Evolutionary conservation across 2,888 invertebrate genomes (phyloP), one percentile per base, ranked within the genome.

Genomic region (Rotaria socialis): DNA sequence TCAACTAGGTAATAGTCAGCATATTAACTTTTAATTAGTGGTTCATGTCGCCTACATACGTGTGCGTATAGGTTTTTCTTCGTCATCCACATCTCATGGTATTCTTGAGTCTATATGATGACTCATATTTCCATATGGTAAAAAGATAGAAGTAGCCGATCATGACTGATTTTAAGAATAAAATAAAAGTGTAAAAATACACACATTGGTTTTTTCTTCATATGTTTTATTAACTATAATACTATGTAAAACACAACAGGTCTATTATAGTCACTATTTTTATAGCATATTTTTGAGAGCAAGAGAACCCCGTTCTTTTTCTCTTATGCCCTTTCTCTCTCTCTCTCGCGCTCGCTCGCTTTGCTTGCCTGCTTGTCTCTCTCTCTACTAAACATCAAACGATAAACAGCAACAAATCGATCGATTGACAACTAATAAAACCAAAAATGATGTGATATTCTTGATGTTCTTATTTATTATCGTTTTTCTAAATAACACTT

Each of bases 401-500:
- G 27, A 67, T 35, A 67, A 67, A 67, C 35, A 67, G 35, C 19
- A 67, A 35, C 35, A 67, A 35, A 41, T 35, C 35, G 19, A 67
- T 67, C 67, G 16, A 19, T 67, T 35, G 67, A 67, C 67, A 41
- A 27, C 27, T 10, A 55, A 55, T 55, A 55, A 55, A 22, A 55
- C 22, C 19, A 67, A 67, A 67, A 67, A 67, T 67, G 35, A 67
- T 27, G 16, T 16, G 67, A 67, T 35, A 67, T 27, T 35, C 2
- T 41, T 67, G 14, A 35, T 41, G 19, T 55, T 55, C 22, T 67
- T 67, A 16, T 67, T 67, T 67, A 27, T 67, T 35, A 67, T 35
- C 67, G 35, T 67, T 67, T 67, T 67, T 67, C 67, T 67, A 67
- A 67, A 67, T 67, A 27, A 35, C 67, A 35, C 19, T 67, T 35